Percentiles rank a stretch among this genome's conserved stretches.
These are phyloP conservation scores for Centropus unirufus DNA, from an alignment of 2,113 vertebrate genomes.

Conservation along the genomic window DNA sequence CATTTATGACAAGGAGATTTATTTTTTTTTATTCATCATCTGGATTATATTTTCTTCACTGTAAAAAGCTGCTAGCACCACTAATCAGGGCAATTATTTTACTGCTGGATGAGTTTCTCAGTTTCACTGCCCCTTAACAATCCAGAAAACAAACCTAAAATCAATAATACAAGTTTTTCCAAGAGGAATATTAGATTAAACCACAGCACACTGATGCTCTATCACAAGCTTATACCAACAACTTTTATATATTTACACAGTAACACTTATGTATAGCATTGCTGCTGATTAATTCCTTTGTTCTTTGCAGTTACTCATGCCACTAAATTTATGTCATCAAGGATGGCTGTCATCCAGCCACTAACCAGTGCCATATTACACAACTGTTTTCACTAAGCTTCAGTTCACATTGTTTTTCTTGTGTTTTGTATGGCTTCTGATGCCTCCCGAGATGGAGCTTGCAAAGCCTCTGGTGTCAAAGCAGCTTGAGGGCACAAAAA, in stretches of 20 bases:
- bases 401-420: slow-evolving; percentile 38
- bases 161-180: background rate
- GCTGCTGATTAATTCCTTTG: slow-evolving; percentile 50
- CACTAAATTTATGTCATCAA: slow-evolving; percentile 54
- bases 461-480: slow-evolving; percentile 27
- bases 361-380: slow-evolving; percentile 51
- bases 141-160: background rate
- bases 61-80: background rate
- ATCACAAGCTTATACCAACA: background rate
- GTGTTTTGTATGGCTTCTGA: background rate
- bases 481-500: slow-evolving; percentile 33
- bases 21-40: slow-evolving; percentile 43
- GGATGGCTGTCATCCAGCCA: slow-evolving; percentile 24
- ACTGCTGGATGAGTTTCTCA: background rate
- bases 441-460: background rate
- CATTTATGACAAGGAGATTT: background rate
- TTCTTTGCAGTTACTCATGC: slow-evolving; percentile 9
- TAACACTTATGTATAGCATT: background rate
- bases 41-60: slow-evolving; percentile 42
- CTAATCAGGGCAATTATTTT: slow-evolving; percentile 2
- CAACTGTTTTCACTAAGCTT: slow-evolving; percentile 55
- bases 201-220: background rate
- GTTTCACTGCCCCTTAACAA: background rate
- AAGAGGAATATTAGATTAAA: slow-evolving; percentile 2
- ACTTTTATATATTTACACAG: slow-evolving; percentile 51